Evolutionary conservation across 2,888 invertebrate species (phyloP), one percentile per base, ranked within the genome.

Genomic region (Drosophila mimetica): DNA sequence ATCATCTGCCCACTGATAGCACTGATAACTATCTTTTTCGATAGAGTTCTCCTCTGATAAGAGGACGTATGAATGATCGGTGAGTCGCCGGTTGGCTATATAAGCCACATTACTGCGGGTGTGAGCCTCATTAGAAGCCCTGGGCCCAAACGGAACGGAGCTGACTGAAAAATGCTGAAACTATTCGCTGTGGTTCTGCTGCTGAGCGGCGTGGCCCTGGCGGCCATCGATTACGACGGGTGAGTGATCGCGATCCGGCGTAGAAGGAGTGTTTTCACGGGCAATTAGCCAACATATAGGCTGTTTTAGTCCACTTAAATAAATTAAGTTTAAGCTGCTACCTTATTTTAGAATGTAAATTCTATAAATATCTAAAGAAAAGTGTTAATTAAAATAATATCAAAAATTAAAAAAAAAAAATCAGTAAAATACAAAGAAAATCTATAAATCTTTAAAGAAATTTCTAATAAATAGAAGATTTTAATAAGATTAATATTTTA

Each of bases 221-320:
- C 64, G 8, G 59, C 50, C 30, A 16, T 51, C 16, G 70, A 36
- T 59, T 86, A 88, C 52, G 76, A 88, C 4, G 88, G 86, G 86
- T 86, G 51, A 88, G 88, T 77, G 7, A 2, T n/a, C n/a, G 11
- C 41, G 11, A 13, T 13, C 2, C 2, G 22, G 7, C 4, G 22
- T 13, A 25, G 20, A 6, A 18, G 11, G 7, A 36, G 25, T 41
- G 11, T 9, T 16, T 13, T 20, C 6, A 28, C 14, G 14, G 8
- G 8, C 25, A 14, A 18, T 25, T 13, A 13, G 16, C 8, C 13
- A n/a, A 3, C 8, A 25, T 25, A 5, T 25, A 7, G 0, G 0
- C 25, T 7, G 4, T 39, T 18, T 39, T 34, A n/a, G 34, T 6
- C n/a, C n/a, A n/a, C 16, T 9, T 37, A 1, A 37, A 4, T 4